A percentile compares a stretch with the other conserved stretches of the same genome.
These are phyloP conservation scores for Bombyx huttoni DNA, from an alignment of 2,888 invertebrate species.

Conservation along the genomic window DNA sequence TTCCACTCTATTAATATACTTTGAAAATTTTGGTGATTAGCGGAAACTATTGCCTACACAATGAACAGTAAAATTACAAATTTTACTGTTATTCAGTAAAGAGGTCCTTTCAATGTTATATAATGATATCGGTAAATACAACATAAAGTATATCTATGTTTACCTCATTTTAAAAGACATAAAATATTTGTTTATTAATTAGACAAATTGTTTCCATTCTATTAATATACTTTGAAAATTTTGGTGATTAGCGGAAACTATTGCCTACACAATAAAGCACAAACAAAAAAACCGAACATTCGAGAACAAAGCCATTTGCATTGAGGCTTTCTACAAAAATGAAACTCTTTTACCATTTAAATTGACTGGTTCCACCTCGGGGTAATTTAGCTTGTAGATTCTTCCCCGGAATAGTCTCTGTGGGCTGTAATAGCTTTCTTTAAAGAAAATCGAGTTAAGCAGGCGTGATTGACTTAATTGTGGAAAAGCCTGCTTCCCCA, in stretches of 20 bases:
- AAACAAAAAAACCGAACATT: background rate
- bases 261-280: background rate
- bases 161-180: too few species aligned
- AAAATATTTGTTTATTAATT: too few species aligned
- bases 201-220: too few species aligned
- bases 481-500: constrained; percentile 34
- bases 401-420: constrained; percentile 46
- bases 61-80: background rate
- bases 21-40: too few species aligned
- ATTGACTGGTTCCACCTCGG: constrained; percentile 55
- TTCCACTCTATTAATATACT: too few species aligned
- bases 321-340: constrained; percentile 42
- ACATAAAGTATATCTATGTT: too few species aligned
- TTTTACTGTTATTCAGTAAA: background rate
- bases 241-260: background rate
- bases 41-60: background rate
- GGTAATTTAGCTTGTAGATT: constrained; percentile 45
- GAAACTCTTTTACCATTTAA: constrained; percentile 59
- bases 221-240: too few species aligned
- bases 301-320: constrained; percentile 24
- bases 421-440: constrained; percentile 60
- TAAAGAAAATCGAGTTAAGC: constrained; percentile 61
- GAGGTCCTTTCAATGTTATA: background rate
- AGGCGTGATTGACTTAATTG: constrained; percentile 62
- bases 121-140: too few species aligned